phyloP scores from a whole-genome alignment of 2,113 vertebrate genomes.

The Haemorhous mexicanus region DNA sequence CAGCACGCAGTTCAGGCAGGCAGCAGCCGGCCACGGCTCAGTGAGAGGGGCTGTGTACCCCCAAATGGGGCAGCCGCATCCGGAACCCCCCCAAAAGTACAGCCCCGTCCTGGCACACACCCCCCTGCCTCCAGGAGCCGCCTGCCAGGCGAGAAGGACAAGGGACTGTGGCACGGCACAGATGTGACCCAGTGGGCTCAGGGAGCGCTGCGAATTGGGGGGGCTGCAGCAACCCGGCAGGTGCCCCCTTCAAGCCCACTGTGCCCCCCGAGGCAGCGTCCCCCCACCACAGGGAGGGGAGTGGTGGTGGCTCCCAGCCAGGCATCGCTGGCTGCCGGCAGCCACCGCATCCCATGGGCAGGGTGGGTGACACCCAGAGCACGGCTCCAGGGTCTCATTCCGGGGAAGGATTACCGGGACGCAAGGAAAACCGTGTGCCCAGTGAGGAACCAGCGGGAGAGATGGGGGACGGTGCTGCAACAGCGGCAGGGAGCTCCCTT shows the following conservation, averaged over 20 bases:
- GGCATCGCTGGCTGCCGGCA: neutral
- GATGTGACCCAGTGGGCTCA: neutral
- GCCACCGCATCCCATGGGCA: neutral
- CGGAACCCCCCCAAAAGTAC: neutral
- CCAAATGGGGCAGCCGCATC: neutral
- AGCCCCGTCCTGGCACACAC: neutral
- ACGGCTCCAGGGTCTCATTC: neutral
- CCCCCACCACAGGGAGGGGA: neutral
- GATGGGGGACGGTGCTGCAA: neutral
- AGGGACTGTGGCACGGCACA: neutral
- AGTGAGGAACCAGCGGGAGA: neutral
- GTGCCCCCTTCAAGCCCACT: neutral
- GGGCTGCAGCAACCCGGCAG: neutral
- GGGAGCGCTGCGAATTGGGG: neutral
- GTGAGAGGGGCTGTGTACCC: neutral
- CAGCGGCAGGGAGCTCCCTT: neutral
- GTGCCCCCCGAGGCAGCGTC: neutral
- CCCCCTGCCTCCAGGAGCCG: neutral
- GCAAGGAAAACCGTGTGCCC: neutral
- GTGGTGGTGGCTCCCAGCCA: neutral
- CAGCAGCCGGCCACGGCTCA: neutral
- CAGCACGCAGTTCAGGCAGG: neutral
- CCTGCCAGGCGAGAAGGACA: neutral
- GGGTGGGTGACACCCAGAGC: neutral
- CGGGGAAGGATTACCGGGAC: neutral